Evolutionary conservation across 2,113 vertebrate genomes (phyloP), one percentile per base, ranked within the genome.

Genomic region (Cololabis saira): DNA sequence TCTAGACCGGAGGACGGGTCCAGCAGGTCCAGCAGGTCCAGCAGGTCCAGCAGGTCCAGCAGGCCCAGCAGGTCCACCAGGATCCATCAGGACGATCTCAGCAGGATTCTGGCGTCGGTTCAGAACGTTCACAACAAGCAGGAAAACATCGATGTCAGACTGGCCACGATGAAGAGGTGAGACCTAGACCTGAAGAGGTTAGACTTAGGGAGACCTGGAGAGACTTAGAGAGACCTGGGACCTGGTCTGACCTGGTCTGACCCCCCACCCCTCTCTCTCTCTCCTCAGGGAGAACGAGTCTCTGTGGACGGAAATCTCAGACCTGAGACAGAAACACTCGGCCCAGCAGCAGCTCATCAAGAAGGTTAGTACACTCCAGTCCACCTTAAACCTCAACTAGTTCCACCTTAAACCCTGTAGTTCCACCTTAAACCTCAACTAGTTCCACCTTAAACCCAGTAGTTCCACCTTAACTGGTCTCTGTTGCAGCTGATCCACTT

Each of bases 321-420:
- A 98, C 49, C 87, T 99, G 76, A 92, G 97, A 75, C 93, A 96
- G 85, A 98, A 98, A 82, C 96, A 99, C n/a, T 75, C 91, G 19
- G 93, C 97, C 11, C 97, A 99, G 16, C 97, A 98, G 14, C 96
- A 98, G 71, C 94, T 98, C 75, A 97, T 99, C 84, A 93, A 97
- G 65, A 96, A 99, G 94, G 97, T 98, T 21, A 69, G 67, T 0
- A n/a, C n/a, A n/a, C n/a, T n/a, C n/a, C n/a, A n/a, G n/a, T n/a
- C n/a, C n/a, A n/a, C n/a, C n/a, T n/a, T n/a, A n/a, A n/a, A n/a
- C n/a, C n/a, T n/a, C n/a, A n/a, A n/a, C n/a, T 17, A 11, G 17
- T 47, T 17, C 18, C 45, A 18, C 10, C 8, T 16, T 17, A 18
- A 47, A n/a, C n/a, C n/a, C n/a, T n/a, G n/a, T 17, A 11, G 17